These are phyloP conservation scores for Rhinolophus ferrumequinum DNA, from an alignment of 2,113 vertebrate genomes.

Conservation along the genomic window DNA sequence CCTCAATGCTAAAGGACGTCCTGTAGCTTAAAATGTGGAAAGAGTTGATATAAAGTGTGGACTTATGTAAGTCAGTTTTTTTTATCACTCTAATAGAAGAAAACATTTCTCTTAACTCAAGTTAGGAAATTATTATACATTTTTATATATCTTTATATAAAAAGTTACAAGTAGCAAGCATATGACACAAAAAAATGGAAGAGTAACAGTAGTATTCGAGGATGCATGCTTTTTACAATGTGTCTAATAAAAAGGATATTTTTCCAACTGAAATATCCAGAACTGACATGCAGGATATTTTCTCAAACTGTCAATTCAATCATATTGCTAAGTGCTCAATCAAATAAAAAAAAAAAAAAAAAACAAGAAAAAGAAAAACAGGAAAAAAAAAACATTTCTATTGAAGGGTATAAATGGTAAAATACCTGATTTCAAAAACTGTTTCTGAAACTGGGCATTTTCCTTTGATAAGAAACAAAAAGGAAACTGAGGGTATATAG, in stretches of 20 bases:
- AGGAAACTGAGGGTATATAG: slow-evolving; percentile 45
- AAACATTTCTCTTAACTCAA: slow-evolving; percentile 85
- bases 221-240: slow-evolving; percentile 92
- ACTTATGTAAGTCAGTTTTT: background rate
- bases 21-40: background rate
- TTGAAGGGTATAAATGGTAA: slow-evolving; percentile 74
- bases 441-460: slow-evolving; percentile 84
- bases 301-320: slow-evolving; percentile 82
- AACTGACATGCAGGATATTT: slow-evolving; percentile 86
- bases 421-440: slow-evolving; percentile 85
- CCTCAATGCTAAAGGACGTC: background rate
- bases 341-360: slow-evolving; percentile 58
- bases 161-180: slow-evolving; percentile 90
- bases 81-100: slow-evolving; percentile 76
- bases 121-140: slow-evolving; percentile 88
- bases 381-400: slow-evolving; percentile 79
- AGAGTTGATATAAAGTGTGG: slow-evolving; percentile 3
- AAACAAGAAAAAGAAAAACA: slow-evolving; percentile 71
- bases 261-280: slow-evolving; percentile 85
- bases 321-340: slow-evolving; percentile 84
- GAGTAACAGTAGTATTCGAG: slow-evolving; percentile 83
- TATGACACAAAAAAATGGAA: slow-evolving; percentile 87
- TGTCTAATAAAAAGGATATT: slow-evolving; percentile 83
- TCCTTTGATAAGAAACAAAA: slow-evolving; percentile 77
- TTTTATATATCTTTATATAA: slow-evolving; percentile 89